Conservation (phyloP, 2,113 vertebrate genomes). For the Suncus etruscus region DNA sequence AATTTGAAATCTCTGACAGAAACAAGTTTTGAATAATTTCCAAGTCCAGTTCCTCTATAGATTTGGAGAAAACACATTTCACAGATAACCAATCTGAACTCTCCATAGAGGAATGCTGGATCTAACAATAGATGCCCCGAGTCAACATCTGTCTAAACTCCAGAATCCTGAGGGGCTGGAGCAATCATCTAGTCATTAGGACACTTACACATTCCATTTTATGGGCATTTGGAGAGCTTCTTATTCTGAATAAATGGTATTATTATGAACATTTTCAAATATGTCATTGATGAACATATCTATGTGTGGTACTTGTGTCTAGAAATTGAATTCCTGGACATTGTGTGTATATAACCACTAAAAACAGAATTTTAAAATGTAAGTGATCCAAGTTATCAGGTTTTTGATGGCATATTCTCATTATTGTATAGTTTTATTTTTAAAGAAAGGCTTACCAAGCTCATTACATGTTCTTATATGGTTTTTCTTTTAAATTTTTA, state of each 20-base stretch:
- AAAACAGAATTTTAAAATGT: not conserved
- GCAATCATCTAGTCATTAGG: too few species aligned
- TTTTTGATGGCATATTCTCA: not conserved
- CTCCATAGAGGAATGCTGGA: not conserved
- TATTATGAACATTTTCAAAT: not conserved
- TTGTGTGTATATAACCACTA: too few species aligned
- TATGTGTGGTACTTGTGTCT: not conserved
- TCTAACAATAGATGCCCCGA: not conserved
- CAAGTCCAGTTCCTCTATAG: not conserved
- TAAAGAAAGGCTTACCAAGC: not conserved
- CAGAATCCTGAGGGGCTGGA: not conserved
- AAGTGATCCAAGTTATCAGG: not conserved
- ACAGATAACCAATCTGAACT: conserved; percentile 5
- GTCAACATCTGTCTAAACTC: not conserved
- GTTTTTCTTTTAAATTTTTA: not conserved
- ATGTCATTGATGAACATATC: not conserved
- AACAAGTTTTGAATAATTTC: conserved; percentile 37
- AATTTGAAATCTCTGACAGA: conserved; percentile 29
- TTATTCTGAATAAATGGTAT: not conserved
- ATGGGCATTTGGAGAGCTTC: not conserved
- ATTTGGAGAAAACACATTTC: conserved; percentile 24
- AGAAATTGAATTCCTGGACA: not conserved
- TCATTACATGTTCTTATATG: not conserved
- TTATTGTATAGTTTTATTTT: not conserved
- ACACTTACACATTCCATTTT: not conserved